Evolutionary conservation across 2,888 invertebrate genomes (phyloP), one percentile per base, ranked within the genome.

Genomic region (Hypselothyrea guttata): DNA sequence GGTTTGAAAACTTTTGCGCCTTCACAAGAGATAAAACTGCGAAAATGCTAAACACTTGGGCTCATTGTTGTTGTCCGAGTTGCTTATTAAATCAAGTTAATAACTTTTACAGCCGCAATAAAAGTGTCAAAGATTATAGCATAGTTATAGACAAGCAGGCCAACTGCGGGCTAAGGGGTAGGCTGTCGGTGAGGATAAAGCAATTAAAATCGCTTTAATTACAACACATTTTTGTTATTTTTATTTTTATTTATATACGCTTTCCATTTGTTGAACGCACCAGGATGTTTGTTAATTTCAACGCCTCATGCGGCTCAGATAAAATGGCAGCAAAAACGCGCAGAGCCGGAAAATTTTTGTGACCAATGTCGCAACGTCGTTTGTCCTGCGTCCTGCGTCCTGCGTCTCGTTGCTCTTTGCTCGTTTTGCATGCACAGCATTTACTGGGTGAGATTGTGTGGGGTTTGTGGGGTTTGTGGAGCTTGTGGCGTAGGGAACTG

Each of bases 31-130:
- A 81, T 84, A 81, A 71, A 71, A 71, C 67, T 74, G 56, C 42
- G 9, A 58, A 78, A 73, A 81, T 71, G 68, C 68, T 70, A 79
- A 83, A 57, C 72, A 72, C 64, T 67, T 41, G 57, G 2, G n/a
- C 7, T 37, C 40, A 18, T 54, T 37, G 55, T 35, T 57, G 48
- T 51, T 65, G 77, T 70, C 71, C 65, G 49, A 68, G 71, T 38
- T 71, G 84, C 77, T 87, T 87, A 87, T 87, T 88, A 87, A 87
- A 87, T 87, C 87, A 88, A 87, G 75, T 87, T 88, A 87, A 88
- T 87, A 87, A 88, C 88, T 88, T 87, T 84, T 82, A 72, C 75
- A 79, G 82, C 65, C 66, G 88, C 81, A 87, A 87, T 87, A 87
- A 87, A 87, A 87, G 86, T 87, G 87, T 87, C 87, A 87, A 86